Evolutionary conservation across 2,888 invertebrate genomes (phyloP).

Genomic region (Anticlea derivata): DNA sequence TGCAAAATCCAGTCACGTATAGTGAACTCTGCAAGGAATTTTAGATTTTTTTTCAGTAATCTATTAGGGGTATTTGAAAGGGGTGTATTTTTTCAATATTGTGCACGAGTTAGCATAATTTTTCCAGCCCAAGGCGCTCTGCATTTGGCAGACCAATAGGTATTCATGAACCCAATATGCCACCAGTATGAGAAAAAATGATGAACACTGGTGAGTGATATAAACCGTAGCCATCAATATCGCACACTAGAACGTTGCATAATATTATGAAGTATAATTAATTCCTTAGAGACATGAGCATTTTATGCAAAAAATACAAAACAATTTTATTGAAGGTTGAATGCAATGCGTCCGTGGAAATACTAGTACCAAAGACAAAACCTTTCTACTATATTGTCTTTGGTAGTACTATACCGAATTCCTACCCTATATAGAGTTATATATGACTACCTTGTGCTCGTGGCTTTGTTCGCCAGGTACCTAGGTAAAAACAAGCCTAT

Average conservation of each 20-base stretch:
- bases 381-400: too few relatives aligned
- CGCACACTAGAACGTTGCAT: not conserved
- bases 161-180: too few relatives aligned
- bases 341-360: too few relatives aligned
- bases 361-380: too few relatives aligned
- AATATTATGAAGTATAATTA: too few relatives aligned
- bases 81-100: slow-evolving; percentile 19
- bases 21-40: slow-evolving; percentile 12
- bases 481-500: too few relatives aligned
- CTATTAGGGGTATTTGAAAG: slow-evolving; percentile 12
- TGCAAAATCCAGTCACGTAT: slow-evolving; percentile 24
- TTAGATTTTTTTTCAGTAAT: slow-evolving; percentile 21
- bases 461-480: too few relatives aligned
- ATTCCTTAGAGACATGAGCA: too few relatives aligned
- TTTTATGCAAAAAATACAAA: not conserved
- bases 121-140: slow-evolving; percentile 4
- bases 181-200: slow-evolving; percentile 13
- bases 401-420: too few relatives aligned
- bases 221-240: slow-evolving; percentile 1
- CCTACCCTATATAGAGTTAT: too few relatives aligned
- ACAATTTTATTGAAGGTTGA: too few relatives aligned
- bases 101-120: slow-evolving; percentile 17
- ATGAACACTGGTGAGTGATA: slow-evolving; percentile 7
- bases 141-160: slow-evolving; percentile 18
- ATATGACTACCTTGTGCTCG: too few relatives aligned